Conservation (phyloP, 2,113 vertebrate genomes). For the Anarhynchus alexandrinus region DNA sequence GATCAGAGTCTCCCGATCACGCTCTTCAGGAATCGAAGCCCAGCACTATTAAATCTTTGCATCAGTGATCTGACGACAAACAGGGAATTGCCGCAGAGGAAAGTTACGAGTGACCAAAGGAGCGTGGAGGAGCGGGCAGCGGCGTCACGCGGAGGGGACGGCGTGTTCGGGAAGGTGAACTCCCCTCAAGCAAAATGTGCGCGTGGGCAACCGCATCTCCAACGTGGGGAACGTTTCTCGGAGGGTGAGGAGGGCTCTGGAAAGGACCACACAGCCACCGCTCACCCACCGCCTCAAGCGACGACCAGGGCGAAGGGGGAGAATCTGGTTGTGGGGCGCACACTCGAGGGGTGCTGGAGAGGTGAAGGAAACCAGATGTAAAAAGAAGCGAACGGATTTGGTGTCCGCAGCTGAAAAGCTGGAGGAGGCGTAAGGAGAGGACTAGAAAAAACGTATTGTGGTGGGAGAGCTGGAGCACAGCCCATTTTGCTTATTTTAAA, state of each 20-base stretch:
- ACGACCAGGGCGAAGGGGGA: background rate
- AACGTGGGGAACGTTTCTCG: background rate
- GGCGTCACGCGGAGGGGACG: rapidly evolving
- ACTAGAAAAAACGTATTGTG: background rate
- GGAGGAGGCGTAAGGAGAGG: background rate
- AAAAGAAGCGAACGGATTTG: background rate
- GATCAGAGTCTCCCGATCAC: background rate
- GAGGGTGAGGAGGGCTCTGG: background rate
- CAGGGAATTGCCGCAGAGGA: background rate
- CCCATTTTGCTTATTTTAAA: background rate
- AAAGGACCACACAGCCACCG: background rate
- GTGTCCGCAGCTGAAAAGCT: background rate
- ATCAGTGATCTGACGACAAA: background rate
- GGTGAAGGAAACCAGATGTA: background rate
- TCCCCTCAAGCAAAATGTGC: background rate
- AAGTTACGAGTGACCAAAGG: background rate
- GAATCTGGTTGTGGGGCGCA: background rate
- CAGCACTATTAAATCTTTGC: background rate
- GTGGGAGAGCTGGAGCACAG: background rate
- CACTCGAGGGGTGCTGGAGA: background rate
- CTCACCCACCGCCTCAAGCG: background rate
- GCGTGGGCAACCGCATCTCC: background rate
- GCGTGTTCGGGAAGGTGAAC: background rate
- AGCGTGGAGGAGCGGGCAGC: background rate
- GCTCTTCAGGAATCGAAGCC: background rate